Percentiles rank a stretch among this genome's conserved stretches.
These are phyloP conservation scores for Liparis tanakae DNA, from an alignment of 2,797 vertebrate genomes.

Conservation along the genomic window DNA sequence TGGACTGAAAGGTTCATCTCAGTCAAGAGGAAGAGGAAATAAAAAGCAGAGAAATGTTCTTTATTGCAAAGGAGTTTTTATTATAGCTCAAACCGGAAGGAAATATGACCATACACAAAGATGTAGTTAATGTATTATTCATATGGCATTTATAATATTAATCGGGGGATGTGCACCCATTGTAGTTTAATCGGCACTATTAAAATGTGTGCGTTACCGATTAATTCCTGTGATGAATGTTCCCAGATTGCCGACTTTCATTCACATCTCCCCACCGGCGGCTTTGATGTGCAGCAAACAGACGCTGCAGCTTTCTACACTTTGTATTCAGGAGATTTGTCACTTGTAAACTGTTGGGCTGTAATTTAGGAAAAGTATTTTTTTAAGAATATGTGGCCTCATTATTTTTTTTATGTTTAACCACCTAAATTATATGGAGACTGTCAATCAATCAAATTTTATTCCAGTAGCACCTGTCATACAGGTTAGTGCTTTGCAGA, in stretches of 20 bases:
- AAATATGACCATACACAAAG: not conserved
- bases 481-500: not conserved
- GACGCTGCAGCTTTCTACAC: not conserved
- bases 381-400: not conserved
- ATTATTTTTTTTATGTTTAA: not conserved
- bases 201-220: slow-evolving; percentile 21
- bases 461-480: not conserved
- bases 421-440: too few species aligned
- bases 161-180: slow-evolving; percentile 42
- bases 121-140: slow-evolving; percentile 44
- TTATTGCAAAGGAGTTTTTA: not conserved
- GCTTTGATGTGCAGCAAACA: slow-evolving; percentile 40
- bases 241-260: slow-evolving; percentile 32
- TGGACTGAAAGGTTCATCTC: too few species aligned
- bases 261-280: slow-evolving; percentile 33
- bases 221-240: slow-evolving; percentile 38
- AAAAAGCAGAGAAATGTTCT: not conserved
- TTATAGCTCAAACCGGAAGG: not conserved
- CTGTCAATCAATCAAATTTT: not conserved
- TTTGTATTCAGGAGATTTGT: slow-evolving; percentile 12
- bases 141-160: slow-evolving; percentile 52
- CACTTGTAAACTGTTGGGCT: not conserved
- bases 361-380: not conserved
- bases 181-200: slow-evolving; percentile 44
- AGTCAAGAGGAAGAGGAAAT: not conserved